Evolutionary conservation across 2,888 invertebrate genomes (phyloP), one percentile per base, ranked within the genome.

Genomic region (Fissipunctia ypsillon): DNA sequence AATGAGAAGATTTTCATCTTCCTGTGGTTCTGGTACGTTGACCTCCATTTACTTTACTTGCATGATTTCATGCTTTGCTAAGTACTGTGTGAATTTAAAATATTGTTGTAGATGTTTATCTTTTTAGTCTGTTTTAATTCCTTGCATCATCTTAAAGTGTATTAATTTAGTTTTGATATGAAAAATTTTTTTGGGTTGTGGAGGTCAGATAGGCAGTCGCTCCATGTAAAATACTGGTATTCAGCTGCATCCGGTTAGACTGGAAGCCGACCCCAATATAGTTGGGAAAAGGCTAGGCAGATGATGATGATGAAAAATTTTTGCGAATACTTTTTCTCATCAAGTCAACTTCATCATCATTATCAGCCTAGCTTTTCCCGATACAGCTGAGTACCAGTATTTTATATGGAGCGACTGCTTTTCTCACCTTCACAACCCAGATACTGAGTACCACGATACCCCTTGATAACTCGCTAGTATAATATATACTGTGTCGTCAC

Each of bases 1-100:
- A 99, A 99, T 94, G 99, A 99, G 94, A 99, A 99, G 95, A 98
- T 99, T 89, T 99, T 98, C 96, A 98, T 99, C 89, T 98, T 99
- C 96, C 96, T 99, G 80, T 99, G 99, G 99, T 97, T 96, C 90
- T 96, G 96, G 96, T 96, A 86, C 91, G 94, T 91, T 70, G 74
- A 80, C 60, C 74, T 73, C 59, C 28, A 57, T 77, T 85, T 65
- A 66, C 65, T 77, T 76, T 56, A 64, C 52, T 69, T 69, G 31
- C 56, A 73, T 73, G 66, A 84, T 73, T 69, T 83, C 59, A 73
- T 35, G 43, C 66, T 41, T 69, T 69, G 19, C 25, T 57, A 56
- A 60, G 41, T 57, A 35, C 16, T 48, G 45, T 66, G 70, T 50
- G 57, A 69, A 69, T 78, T 69, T 52, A 45, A 64, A 48, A 79